Evolutionary conservation across 2,888 invertebrate genomes (phyloP).

Genomic region (Mylabris sibirica): DNA sequence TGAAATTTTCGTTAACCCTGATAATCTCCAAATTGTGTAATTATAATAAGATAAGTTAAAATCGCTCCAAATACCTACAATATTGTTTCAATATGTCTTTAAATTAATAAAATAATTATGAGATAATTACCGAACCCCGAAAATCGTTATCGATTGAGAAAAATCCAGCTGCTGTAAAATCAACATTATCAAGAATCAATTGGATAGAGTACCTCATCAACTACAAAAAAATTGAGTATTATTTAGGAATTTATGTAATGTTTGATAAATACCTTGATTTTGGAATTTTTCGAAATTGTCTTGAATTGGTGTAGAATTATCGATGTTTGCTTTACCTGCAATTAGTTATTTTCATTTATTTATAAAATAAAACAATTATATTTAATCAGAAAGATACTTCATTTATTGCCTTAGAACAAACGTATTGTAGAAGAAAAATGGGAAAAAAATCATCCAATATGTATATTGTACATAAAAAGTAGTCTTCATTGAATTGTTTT

Average conservation of each 20-base stretch:
- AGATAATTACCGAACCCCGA: constrained; percentile 2
- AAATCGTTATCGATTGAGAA: constrained; percentile 12
- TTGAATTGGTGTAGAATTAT: not conserved
- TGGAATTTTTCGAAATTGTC: not conserved
- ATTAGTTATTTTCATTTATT: not conserved
- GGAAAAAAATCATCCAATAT: too few relatives aligned
- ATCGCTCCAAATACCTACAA: not conserved
- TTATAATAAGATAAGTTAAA: not conserved
- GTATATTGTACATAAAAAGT: too few relatives aligned
- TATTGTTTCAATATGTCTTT: not conserved
- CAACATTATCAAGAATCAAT: not conserved
- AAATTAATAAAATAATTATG: not conserved
- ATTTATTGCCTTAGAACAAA: not conserved
- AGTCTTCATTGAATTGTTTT: not conserved
- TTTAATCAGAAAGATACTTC: not conserved
- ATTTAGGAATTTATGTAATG: constrained; percentile 1
- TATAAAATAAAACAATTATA: not conserved
- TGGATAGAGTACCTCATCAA: not conserved
- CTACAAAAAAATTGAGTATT: not conserved
- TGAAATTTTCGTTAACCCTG: too few relatives aligned
- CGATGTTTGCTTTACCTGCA: not conserved
- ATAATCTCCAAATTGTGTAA: not conserved
- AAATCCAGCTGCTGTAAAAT: constrained; percentile 4
- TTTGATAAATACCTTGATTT: not conserved
- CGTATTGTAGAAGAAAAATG: too few relatives aligned